Base-by-base conservation (phyloP, 2,888 invertebrate species). In the Empis livida region DNA sequence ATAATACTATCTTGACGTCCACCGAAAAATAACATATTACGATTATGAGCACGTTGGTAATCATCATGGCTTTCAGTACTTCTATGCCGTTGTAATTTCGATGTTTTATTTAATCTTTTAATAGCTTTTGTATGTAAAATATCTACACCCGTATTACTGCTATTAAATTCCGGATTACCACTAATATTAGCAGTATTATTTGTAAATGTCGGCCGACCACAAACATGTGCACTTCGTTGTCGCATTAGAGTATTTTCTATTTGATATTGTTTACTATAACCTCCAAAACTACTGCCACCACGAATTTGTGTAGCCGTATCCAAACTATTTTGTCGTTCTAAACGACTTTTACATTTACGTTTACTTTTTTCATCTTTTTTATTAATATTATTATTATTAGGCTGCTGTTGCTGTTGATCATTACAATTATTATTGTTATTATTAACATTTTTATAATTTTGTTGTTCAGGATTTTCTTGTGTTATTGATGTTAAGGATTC, bases 61-160 rank as follows among this genome's bases (percentile, higher is more conserved):
- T 68, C 67, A 45, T 69, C 66, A 43, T 65, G 66, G 17, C 64
- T 67, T 43, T 69, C 70, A 1, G 67, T 68, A 49, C 68, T 68
- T 39, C 65, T 62, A 57, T 68, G 68, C 9, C 70, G 61, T 53
- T 68, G 68, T 44, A 68, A 51, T 32, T 68, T 66, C 17, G 61
- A 55, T 45, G 59, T 54, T 51, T 65, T 64, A 43, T 52, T 51
- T 15, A 37, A 30, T 41, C 20, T 41, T 14, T 41, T 27, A 6
- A 23, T 14, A n/a, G 27, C n/a, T 8, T 27, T 41, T 8, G 35
- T 35, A n/a, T n/a, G 13, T 35, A n/a, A n/a, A n/a, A 4, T 35
- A 35, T 35, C n/a, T 8, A n/a, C 35, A n/a, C n/a, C 5, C 10
- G 10, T 35, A n/a, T 35, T n/a, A 35, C 35, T n/a, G n/a, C 8